Percentiles rank a stretch among this genome's conserved stretches.
Conservation (phyloP, 2,113 vertebrate genomes). For the Brachirus orientalis region DNA sequence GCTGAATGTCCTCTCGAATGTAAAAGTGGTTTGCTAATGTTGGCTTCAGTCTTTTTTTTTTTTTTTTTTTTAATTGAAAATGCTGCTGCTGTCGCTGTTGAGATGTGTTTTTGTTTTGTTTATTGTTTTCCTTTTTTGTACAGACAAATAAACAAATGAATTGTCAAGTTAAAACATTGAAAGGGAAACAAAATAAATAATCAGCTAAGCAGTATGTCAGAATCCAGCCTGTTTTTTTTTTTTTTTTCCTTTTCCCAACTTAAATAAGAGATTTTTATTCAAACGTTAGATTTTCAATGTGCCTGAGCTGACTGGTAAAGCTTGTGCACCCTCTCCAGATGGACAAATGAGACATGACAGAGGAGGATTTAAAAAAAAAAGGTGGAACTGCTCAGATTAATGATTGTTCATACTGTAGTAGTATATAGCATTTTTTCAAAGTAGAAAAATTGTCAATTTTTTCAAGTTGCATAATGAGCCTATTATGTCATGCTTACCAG, state of each 20-base stretch:
- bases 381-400: slow-evolving; percentile 49
- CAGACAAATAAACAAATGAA: slow-evolving; percentile 66
- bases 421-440: slow-evolving; percentile 50
- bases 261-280: slow-evolving; percentile 73
- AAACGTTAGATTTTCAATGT: slow-evolving; percentile 76
- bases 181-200: slow-evolving; percentile 62
- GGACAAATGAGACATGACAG: slow-evolving; percentile 71
- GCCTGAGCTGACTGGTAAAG: slow-evolving; percentile 87
- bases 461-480: slow-evolving; percentile 82
- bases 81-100: slow-evolving; percentile 33
- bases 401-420: slow-evolving; percentile 65
- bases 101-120: slow-evolving; percentile 48
- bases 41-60: slow-evolving; percentile 57
- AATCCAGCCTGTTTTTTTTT: slow-evolving; percentile 57
- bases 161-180: slow-evolving; percentile 55
- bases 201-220: slow-evolving; percentile 60
- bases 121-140: slow-evolving; percentile 65
- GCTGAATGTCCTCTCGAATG: slow-evolving; percentile 70
- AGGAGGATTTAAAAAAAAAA: slow-evolving; percentile 57
- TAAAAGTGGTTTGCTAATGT: slow-evolving; percentile 64
- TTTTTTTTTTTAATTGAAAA: slow-evolving; percentile 70
- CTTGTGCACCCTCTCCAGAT: slow-evolving; percentile 82
- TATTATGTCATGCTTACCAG: slow-evolving; percentile 75
- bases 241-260: slow-evolving; percentile 41
- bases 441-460: slow-evolving; percentile 65